A percentile compares a stretch with the other conserved stretches of the same genome.
Conservation (phyloP, 2,113 vertebrate species). For the mouse (Mus musculus) region DNA sequence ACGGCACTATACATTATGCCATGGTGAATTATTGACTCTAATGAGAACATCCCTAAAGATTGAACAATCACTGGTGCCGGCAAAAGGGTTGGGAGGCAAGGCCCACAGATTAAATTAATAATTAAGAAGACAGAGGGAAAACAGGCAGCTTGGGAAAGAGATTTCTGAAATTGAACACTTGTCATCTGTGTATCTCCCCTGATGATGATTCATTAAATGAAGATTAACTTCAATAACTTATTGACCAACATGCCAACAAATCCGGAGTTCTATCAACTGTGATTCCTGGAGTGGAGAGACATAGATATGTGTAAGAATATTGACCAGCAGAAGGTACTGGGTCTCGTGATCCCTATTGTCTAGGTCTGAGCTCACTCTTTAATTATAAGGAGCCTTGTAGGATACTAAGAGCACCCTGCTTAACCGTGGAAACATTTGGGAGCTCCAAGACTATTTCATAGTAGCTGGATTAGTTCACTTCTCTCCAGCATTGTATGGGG, state of each 20-base stretch:
- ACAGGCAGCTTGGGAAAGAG: constrained; percentile 68
- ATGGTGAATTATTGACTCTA: constrained; percentile 77
- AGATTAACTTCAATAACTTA: constrained; percentile 78
- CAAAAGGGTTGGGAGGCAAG: constrained; percentile 60
- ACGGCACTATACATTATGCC: constrained; percentile 74
- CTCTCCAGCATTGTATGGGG: neutral
- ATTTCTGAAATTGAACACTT: constrained; percentile 76
- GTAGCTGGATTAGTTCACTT: neutral
- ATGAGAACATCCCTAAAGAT: constrained; percentile 78
- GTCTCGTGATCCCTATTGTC: too few relatives aligned
- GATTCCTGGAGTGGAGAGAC: constrained; percentile 21
- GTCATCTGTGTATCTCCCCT: constrained; percentile 68
- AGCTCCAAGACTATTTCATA: neutral
- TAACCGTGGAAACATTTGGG: too few relatives aligned
- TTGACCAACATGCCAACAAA: constrained; percentile 70
- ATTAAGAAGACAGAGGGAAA: constrained; percentile 72
- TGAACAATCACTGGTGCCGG: constrained; percentile 65
- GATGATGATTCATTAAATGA: constrained; percentile 73
- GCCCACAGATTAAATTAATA: constrained; percentile 76
- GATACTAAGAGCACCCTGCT: too few relatives aligned
- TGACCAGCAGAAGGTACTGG: neutral
- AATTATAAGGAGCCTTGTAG: neutral
- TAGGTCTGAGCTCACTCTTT: neutral
- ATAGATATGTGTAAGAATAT: neutral
- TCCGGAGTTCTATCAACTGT: neutral